Evolutionary conservation across 2,888 invertebrate species (phyloP).

Genomic region (Perithous albicinctus): DNA sequence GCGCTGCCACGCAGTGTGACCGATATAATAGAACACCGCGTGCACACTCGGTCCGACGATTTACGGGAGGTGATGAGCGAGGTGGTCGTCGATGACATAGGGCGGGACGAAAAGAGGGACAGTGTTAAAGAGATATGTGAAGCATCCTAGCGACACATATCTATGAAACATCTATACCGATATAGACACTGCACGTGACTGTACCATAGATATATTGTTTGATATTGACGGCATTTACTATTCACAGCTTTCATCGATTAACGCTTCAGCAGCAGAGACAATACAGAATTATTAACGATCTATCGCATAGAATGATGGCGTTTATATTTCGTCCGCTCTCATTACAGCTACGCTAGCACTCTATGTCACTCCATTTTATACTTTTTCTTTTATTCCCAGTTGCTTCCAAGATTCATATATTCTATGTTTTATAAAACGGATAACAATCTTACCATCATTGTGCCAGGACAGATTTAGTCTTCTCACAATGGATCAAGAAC

Average conservation of each 20-base stretch:
- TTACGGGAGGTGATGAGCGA: neutral
- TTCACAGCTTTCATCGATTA: conserved; percentile 11
- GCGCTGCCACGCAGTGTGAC: neutral
- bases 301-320: neutral
- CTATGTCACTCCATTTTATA: conserved; percentile 13
- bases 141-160: neutral
- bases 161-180: neutral
- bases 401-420: too few relatives aligned
- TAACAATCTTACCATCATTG: too few relatives aligned
- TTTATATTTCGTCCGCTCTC: conserved; percentile 7
- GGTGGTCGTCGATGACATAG: neutral
- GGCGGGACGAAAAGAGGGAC: neutral
- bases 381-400: neutral
- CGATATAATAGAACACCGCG: conserved; percentile 4
- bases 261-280: neutral
- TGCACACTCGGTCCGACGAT: neutral
- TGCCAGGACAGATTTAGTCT: too few relatives aligned
- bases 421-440: too few relatives aligned
- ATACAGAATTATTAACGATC: conserved; percentile 13
- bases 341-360: neutral
- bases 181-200: neutral
- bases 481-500: too few relatives aligned
- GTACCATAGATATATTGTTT: conserved; percentile 6
- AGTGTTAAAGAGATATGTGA: neutral
- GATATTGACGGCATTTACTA: conserved; percentile 16